Percentiles rank a stretch among this genome's conserved stretches.
Evolutionary conservation across 2,888 invertebrate species (phyloP).

Genomic region (Idaea dimidiata): DNA sequence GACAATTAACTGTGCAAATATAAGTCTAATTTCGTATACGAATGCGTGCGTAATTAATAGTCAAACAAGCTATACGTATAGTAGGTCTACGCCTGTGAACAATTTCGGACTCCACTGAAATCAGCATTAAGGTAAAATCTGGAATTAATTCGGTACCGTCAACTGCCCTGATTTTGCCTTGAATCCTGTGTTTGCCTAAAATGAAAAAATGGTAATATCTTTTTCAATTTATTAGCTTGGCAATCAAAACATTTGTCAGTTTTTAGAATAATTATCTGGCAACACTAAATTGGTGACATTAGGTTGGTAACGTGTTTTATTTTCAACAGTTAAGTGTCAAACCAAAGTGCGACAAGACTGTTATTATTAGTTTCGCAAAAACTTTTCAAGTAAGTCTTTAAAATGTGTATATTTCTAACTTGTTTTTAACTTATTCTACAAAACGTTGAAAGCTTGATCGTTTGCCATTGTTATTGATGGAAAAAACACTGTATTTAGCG

Average conservation of each 20-base stretch:
- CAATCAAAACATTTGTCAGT: conserved; percentile 6
- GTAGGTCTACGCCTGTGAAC: too few species aligned
- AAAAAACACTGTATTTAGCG: conserved; percentile 8
- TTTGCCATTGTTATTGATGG: conserved; percentile 9
- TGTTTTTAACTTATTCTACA: conserved; percentile 12
- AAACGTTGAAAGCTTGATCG: conserved; percentile 10
- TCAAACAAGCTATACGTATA: too few species aligned
- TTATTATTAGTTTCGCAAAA: conserved; percentile 11
- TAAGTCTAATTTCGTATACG: conserved; percentile 9
- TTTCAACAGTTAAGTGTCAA: conserved; percentile 4
- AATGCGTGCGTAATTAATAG: too few species aligned
- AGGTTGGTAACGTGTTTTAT: not conserved
- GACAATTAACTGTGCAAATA: conserved; percentile 6
- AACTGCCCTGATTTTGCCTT: too few species aligned
- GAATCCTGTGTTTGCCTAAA: not conserved
- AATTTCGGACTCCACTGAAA: too few species aligned
- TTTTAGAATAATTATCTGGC: conserved; percentile 5
- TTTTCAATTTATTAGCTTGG: conserved; percentile 5
- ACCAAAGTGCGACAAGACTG: conserved; percentile 6
- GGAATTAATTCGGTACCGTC: too few species aligned
- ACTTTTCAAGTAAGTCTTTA: conserved; percentile 14
- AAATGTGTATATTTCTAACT: conserved; percentile 13
- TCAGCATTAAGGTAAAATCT: too few species aligned
- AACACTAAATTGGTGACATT: conserved; percentile 6
- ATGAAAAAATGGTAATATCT: conserved; percentile 5